Evolutionary conservation across 2,888 invertebrate genomes (phyloP), one percentile per base, ranked within the genome.

Genomic region (Sepiola atlantica): DNA sequence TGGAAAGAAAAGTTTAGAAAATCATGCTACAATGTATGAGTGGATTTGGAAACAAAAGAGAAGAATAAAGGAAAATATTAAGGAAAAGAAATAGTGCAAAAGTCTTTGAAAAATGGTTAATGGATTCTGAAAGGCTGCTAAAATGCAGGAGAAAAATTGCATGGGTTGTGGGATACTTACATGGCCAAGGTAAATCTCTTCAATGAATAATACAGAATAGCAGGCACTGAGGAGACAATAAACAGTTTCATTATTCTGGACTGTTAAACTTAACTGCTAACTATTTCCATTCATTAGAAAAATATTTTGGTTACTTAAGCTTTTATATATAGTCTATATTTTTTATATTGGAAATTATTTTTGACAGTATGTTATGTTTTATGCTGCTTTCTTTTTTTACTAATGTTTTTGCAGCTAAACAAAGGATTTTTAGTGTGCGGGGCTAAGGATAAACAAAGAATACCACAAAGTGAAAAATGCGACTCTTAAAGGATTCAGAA

Each of bases 181-280:
- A 94, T 95, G 95, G 91, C 96, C 96, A 32, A 96, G 95, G 45
- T 95, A 95, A 57, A 95, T 95, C 93, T 95, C 95, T 12, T 96
- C 97, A 93, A 96, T 94, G 95, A 96, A 97, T 18, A 95, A 94
- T 32, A 96, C 96, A 91, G 95, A 95, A 95, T 96, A 97, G 32
- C 95, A 94, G 45, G 97, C 96, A 61, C 97, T 97, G 96, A 94
- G 95, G 95, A 94, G 77, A 16, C 54, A 77, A 77, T 32, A 77
- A 77, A 77, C n/a, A 77, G 45, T 77, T 77, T n/a, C n/a, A 77
- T 77, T 77, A 77, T 77, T 32, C n/a, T 77, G 77, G 28, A 54
- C 57, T n/a, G 54, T 35, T 55, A 55, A 55, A 93, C 16, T 21
- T 55, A 93, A 93, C 10, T 93, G 10, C 45, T 21, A 32, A 57